Conservation (phyloP, 1,140 invertebrate species). For the Chelonus insularis region DNA sequence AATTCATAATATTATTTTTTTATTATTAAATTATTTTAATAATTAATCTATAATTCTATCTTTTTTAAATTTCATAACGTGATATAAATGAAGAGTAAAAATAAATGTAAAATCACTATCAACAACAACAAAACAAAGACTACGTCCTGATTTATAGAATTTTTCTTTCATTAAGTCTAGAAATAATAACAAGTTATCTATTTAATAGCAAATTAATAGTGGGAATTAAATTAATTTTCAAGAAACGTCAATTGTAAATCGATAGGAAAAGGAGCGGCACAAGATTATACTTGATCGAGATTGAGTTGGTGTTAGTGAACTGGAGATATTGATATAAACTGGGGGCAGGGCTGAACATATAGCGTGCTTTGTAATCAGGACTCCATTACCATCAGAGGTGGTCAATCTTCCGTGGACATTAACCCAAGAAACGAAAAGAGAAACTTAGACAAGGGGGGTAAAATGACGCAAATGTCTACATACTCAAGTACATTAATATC, state of each 20-base stretch:
- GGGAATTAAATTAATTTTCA: neutral
- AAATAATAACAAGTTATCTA: no score
- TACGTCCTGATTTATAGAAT: no score
- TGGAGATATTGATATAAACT: slow-evolving; percentile 60
- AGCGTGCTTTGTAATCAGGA: slow-evolving; percentile 58
- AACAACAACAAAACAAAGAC: no score
- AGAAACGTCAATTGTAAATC: slow-evolving; percentile 6
- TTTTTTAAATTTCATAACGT: no score
- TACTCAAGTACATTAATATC: neutral
- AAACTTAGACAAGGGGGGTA: neutral
- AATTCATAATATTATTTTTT: neutral
- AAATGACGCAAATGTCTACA: neutral
- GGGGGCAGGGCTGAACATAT: slow-evolving; percentile 50
- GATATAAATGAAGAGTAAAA: no score
- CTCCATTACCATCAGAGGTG: slow-evolving; percentile 57
- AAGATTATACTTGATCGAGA: neutral
- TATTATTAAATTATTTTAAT: neutral
- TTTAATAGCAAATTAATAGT: no score
- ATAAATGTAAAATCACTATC: neutral
- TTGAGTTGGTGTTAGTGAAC: slow-evolving; percentile 26
- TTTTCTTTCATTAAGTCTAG: neutral
- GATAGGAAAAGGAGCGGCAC: neutral
- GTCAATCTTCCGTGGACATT: slow-evolving; percentile 47
- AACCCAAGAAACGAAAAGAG: neutral
- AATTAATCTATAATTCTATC: no score